These are phyloP conservation scores for Dugesia japonica DNA, from an alignment of 2,888 invertebrate genomes.

Conservation along the genomic window DNA sequence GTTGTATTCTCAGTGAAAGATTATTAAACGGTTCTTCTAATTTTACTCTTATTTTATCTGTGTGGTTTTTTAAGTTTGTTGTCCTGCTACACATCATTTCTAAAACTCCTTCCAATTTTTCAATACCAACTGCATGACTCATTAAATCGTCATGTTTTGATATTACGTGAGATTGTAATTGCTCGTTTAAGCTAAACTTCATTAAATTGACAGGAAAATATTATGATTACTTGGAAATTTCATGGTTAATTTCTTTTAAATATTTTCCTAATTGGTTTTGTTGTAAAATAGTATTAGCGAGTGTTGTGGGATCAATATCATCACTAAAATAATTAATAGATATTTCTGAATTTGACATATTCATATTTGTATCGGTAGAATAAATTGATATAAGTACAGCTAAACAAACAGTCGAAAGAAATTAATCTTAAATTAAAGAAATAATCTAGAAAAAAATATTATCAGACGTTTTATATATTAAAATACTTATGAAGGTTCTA, in stretches of 20 bases:
- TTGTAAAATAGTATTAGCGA: neutral
- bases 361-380: neutral
- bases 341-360: neutral
- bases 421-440: too few relatives aligned
- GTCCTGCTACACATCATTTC: slow-evolving; percentile 66
- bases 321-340: neutral
- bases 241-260: neutral
- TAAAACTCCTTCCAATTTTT: slow-evolving; percentile 67
- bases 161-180: slow-evolving; percentile 55
- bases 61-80: slow-evolving; percentile 50
- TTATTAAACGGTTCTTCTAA: slow-evolving; percentile 59
- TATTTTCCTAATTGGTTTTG: neutral
- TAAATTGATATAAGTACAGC: neutral
- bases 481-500: too few relatives aligned
- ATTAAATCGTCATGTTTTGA: slow-evolving; percentile 74
- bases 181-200: neutral
- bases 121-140: slow-evolving; percentile 69
- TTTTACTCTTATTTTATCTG: slow-evolving; percentile 54
- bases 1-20: slow-evolving; percentile 65
- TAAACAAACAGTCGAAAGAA: too few relatives aligned
- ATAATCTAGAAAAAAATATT: too few relatives aligned
- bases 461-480: too few relatives aligned
- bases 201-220: neutral
- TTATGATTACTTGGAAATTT: neutral
- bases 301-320: neutral